Base-by-base conservation (phyloP, 2,888 invertebrate species). In the Leptarthrus brevirostris region DNA sequence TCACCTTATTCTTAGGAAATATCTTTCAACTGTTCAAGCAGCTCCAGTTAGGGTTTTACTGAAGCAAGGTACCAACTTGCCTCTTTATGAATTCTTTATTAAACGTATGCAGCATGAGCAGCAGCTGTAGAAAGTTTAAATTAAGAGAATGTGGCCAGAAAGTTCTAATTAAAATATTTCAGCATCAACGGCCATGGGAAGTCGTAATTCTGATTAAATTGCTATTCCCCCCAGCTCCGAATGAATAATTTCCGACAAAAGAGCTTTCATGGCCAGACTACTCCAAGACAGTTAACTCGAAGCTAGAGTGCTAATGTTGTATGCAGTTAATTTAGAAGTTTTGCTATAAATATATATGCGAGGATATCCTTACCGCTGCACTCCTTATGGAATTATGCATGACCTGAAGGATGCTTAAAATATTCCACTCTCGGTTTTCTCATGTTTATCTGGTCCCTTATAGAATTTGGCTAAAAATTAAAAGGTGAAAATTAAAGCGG, bases 41-140 rank as follows among this genome's bases (percentile, higher is more conserved):
- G n/a, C n/a, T n/a, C n/a, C n/a, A n/a, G n/a, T n/a, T n/a, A n/a
- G n/a, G n/a, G n/a, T n/a, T n/a, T n/a, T n/a, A n/a, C n/a, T n/a
- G n/a, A n/a, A n/a, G n/a, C n/a, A n/a, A n/a, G n/a, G n/a, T n/a
- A n/a, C 18, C 18, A 16, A 58, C 58, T 53, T 66, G 40, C 52
- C 52, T 52, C 69, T 52, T 69, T 69, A 69, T 69, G 69, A 69
- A 69, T 69, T 69, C 69, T 69, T 69, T 52, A 69, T 69, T 69
- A 69, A 52, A 69, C 69, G 52, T 52, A 49, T 69, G 69, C 69
- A 69, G 69, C 30, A 69, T 18, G 34, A 34, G 52, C 52, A 18
- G 18, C 69, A 30, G 52, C 30, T 52, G 30, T 26, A 52, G 52
- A 30, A 47, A 66, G 47, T 44, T 52, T 69, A 69, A 69, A 69